Evolutionary conservation across 2,888 invertebrate species (phyloP), one percentile per base, ranked within the genome.

Genomic region (Calliphora vomitoria): DNA sequence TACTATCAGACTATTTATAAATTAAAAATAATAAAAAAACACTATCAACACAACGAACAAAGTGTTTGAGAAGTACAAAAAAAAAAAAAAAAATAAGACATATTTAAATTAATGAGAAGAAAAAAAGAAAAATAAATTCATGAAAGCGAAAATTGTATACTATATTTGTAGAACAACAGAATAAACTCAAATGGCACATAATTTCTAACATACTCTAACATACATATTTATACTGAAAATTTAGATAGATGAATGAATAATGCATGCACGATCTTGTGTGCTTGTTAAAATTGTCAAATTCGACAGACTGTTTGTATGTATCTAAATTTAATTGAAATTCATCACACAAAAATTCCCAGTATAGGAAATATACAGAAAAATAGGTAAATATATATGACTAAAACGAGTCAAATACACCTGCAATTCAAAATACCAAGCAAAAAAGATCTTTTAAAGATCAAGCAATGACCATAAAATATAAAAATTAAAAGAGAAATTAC

Each of bases 341-440:
- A 84, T 84, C 72, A 68, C 58, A 78, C n/a, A 78, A 72, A 66
- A 64, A 78, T 72, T 41, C 72, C 13, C 20, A 55, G 55, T 18
- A 50, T 18, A 31, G 44, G 44, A 38, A 72, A 13, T 31, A 35
- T 18, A 64, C 35, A 31, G 1, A 3, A 13, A 31, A 15, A 31
- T 15, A 38, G 0, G 15, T 15, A 60, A 3, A 15, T 82, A 35
- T 35, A 35, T 8, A 1, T 44, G 44, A 25, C 71, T 20, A 41
- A 8, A 38, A n/a, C 25, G 50, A 60, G 15, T 35, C 35, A 41
- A 69, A 62, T 83, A 83, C 83, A 83, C 78, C 83, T 83, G 83
- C 83, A 71, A 31, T 62, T 53, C 20, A 8, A 71, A 83, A 72
- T 72, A 41, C 53, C 41, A 80, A 20, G 8, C 4, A 41, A 72